Base-by-base conservation (phyloP, 2,888 invertebrate genomes). In the Panorpa germanica region DNA sequence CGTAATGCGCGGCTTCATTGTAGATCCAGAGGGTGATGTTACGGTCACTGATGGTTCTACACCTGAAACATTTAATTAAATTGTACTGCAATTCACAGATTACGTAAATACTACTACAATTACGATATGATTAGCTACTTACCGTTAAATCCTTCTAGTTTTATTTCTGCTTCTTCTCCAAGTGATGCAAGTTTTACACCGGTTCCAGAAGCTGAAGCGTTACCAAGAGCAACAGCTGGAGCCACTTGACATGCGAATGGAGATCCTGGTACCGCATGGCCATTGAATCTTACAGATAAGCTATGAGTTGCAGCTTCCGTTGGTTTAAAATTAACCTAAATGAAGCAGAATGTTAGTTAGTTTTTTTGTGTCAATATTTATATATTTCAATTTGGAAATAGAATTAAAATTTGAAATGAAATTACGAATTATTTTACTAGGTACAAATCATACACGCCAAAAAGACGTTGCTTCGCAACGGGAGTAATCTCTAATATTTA, bases 251-350 rank as follows among this genome's bases (percentile, higher is more conserved):
- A 93, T 18, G 73, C 75, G 55, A 93, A 95, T n/a, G 95, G 95
- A 8, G 90, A 91, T 2, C 93, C 91, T 39, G 73, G 75, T 1
- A 75, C 75, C 2, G 75, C 70, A 48, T 73, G 71, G 0, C 75
- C 74, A 53, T 75, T 75, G 48, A 75, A 75, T 16, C 74, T 71
- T 18, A 96, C 91, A 26, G 90, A 90, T 4, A 95, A 61, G 14
- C 77, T 80, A 55, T 96, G 95, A 1, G 78, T 69, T 3, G 86
- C 85, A 1, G 91, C 75, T 57, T 91, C 90, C 18, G 85, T 82
- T 0, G 95, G 95, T 46, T 91, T 91, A 59, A 96, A 96, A 56
- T 95, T 93, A 13, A 85, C 82, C 49, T 72, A 54, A 1, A 13
- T 14, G n/a, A n/a, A n/a, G n/a, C n/a, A n/a, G n/a, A n/a, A n/a